These are phyloP conservation scores for Drosophila suzukii DNA, from an alignment of 1,140 invertebrate genomes.

Conservation along the genomic window DNA sequence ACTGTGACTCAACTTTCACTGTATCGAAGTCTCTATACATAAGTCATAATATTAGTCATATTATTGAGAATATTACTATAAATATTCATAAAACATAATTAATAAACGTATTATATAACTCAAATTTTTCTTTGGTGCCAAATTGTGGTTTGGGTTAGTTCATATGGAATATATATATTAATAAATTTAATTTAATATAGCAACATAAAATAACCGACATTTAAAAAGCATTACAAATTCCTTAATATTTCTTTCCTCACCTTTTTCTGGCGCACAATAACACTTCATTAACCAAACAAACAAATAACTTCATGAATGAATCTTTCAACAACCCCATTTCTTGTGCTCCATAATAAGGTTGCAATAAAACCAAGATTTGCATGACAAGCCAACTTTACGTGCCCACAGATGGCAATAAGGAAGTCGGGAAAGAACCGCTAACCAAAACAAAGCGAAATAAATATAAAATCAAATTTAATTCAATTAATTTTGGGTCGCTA, in stretches of 20 bases:
- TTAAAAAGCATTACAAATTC: neutral
- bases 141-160: too few relatives aligned
- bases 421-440: conserved; percentile 35
- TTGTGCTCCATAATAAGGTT: conserved; percentile 14
- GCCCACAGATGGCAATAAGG: conserved; percentile 24
- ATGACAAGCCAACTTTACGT: conserved; percentile 57
- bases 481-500: conserved; percentile 78
- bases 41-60: too few relatives aligned
- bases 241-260: neutral
- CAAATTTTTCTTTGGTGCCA: too few relatives aligned
- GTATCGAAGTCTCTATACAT: too few relatives aligned
- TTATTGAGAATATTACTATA: too few relatives aligned
- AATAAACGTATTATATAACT: too few relatives aligned
- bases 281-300: conserved; percentile 50
- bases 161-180: too few relatives aligned
- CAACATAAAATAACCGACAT: too few relatives aligned
- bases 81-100: too few relatives aligned
- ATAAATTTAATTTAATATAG: too few relatives aligned
- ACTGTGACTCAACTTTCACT: too few relatives aligned
- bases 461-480: conserved; percentile 69
- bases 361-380: conserved; percentile 33
- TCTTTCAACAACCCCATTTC: conserved; percentile 26
- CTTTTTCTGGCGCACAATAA: conserved; percentile 16
- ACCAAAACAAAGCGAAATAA: conserved; percentile 52
- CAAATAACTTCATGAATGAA: conserved; percentile 21